Evolutionary conservation across 2,888 invertebrate species (phyloP).

Genomic region (Pristionchus mayeri): DNA sequence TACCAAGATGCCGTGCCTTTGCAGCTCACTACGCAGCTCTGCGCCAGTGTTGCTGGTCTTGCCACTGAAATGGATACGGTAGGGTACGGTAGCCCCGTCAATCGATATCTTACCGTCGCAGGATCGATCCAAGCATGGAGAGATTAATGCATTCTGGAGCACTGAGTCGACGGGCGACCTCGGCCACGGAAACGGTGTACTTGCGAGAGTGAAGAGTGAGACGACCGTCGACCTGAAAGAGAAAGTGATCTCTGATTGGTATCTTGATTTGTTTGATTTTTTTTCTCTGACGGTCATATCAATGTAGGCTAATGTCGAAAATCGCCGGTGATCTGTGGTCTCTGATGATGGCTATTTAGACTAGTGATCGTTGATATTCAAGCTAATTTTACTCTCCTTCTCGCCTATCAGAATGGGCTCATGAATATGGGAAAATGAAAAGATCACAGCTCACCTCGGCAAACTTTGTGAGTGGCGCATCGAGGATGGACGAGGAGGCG

Average conservation of each 20-base stretch:
- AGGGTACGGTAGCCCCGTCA: not conserved
- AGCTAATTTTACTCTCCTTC: no score
- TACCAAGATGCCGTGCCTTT: slow-evolving; percentile 5
- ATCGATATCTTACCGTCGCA: not conserved
- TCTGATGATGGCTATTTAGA: not conserved
- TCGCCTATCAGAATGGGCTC: no score
- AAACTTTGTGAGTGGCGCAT: no score
- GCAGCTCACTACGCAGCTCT: not conserved
- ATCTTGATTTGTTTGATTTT: no score
- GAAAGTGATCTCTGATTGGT: not conserved
- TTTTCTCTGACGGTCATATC: no score
- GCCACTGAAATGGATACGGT: slow-evolving; percentile 11
- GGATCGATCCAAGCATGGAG: slow-evolving; percentile 18
- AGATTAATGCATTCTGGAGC: slow-evolving; percentile 45
- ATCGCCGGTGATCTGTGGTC: not conserved
- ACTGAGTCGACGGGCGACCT: not conserved
- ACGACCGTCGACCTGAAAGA: slow-evolving; percentile 39
- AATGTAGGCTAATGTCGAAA: no score
- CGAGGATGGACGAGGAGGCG: no score
- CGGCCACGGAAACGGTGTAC: slow-evolving; percentile 41
- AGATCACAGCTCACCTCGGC: no score
- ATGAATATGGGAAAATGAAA: no score
- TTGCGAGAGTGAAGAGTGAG: slow-evolving; percentile 34
- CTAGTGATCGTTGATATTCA: no score
- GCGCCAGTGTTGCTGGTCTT: slow-evolving; percentile 40